Evolutionary conservation across 1,140 invertebrate genomes (phyloP).

Genomic region (Pogonomyrmex barbatus): DNA sequence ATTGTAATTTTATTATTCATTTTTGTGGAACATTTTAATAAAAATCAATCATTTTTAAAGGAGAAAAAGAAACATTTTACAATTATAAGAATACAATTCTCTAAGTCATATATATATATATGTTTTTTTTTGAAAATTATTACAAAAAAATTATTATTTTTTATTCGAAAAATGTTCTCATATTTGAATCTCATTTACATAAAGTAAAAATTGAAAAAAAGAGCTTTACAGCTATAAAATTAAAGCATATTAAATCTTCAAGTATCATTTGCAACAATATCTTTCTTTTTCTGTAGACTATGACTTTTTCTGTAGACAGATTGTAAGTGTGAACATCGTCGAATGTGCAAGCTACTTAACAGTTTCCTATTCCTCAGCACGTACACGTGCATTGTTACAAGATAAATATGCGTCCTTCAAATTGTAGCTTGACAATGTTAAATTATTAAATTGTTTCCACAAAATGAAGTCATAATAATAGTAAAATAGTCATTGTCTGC

Average conservation of each 20-base stretch:
- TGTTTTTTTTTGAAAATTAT: too few relatives aligned
- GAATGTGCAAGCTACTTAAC: neutral
- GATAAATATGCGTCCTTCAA: conserved; percentile 17
- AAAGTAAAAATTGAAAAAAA: neutral
- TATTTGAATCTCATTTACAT: neutral
- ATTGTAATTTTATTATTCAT: neutral
- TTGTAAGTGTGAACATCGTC: neutral
- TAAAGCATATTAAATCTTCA: neutral
- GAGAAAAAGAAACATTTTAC: neutral
- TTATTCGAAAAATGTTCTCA: neutral
- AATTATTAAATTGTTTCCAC: conserved; percentile 1
- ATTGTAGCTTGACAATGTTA: neutral
- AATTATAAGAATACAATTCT: neutral
- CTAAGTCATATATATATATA: neutral
- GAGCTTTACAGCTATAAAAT: neutral
- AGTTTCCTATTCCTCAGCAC: conserved; percentile 37
- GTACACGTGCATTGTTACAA: neutral
- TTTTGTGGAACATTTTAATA: neutral
- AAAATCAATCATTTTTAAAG: neutral
- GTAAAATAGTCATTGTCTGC: conserved; percentile 9
- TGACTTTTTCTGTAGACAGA: neutral
- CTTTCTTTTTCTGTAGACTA: neutral
- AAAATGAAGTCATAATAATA: neutral
- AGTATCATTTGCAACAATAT: neutral
- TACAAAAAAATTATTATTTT: neutral